phyloP scores from a whole-genome alignment of 2,113 vertebrate species.

The Boleophthalmus pectinirostris region DNA sequence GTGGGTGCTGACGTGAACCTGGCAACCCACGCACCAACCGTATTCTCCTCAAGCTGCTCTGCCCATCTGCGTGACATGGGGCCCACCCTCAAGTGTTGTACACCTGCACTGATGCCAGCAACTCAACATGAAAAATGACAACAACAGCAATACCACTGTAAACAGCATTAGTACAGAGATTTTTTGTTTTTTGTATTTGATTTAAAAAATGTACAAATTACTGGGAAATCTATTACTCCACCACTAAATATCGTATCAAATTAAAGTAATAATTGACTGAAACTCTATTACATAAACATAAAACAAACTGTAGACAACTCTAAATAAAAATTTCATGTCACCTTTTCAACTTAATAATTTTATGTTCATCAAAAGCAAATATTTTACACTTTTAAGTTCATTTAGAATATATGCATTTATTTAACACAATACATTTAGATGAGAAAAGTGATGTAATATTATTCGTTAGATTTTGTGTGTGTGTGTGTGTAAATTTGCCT shows the following conservation, averaged over 20 bases:
- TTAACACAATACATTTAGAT: no score
- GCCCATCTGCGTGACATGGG: constrained; percentile 46
- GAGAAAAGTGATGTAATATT: no score
- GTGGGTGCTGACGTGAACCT: constrained; percentile 43
- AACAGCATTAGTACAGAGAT: neutral
- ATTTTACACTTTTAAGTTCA: no score
- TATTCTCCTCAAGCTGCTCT: constrained; percentile 40
- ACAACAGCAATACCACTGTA: neutral
- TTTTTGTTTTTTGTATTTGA: neutral
- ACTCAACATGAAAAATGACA: neutral
- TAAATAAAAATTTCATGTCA: neutral
- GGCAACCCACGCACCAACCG: constrained; percentile 36
- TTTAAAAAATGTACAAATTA: neutral
- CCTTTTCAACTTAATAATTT: no score
- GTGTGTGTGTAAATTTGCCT: neutral
- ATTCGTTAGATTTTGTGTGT: no score
- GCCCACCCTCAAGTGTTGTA: constrained; percentile 23
- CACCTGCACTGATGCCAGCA: constrained; percentile 21
- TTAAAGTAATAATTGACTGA: neutral
- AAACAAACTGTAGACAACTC: neutral
- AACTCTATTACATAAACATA: neutral
- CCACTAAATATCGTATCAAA: neutral
- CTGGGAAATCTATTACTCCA: neutral
- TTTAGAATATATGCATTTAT: no score
- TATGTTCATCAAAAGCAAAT: neutral